Percentiles rank a stretch among this genome's conserved stretches.
Conservation (phyloP, 2,797 vertebrate genomes). For the Uromys caudimaculatus region DNA sequence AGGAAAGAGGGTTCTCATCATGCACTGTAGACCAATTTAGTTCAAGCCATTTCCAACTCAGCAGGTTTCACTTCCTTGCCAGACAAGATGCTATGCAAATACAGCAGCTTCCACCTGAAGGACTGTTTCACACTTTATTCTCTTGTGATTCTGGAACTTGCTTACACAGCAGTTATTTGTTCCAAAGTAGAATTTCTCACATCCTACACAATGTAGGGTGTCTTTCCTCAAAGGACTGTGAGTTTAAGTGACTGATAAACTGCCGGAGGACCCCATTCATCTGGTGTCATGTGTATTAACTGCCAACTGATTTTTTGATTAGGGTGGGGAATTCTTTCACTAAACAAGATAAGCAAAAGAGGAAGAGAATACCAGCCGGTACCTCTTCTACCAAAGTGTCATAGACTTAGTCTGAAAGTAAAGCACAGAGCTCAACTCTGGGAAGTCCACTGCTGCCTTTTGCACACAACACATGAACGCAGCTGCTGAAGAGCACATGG, state of each 20-base stretch:
- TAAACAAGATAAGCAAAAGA: neutral
- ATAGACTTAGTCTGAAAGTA: neutral
- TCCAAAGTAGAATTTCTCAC: neutral
- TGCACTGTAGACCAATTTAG: neutral
- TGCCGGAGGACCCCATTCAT: neutral
- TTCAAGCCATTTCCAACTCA: neutral
- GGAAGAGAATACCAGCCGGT: neutral
- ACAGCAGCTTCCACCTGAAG: neutral
- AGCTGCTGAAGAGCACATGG: accelerated
- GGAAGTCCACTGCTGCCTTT: neutral
- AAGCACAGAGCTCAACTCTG: neutral
- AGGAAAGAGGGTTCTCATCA: neutral
- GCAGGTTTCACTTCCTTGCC: neutral
- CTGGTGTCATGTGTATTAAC: neutral
- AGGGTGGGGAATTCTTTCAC: neutral
- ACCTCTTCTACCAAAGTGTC: neutral
- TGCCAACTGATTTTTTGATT: neutral
- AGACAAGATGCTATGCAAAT: neutral
- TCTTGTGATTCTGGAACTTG: neutral
- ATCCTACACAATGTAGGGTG: too few relatives aligned
- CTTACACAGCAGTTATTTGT: neutral
- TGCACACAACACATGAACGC: neutral
- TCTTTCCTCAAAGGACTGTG: neutral
- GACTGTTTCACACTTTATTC: neutral
- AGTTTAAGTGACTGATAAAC: neutral